Conservation (phyloP, 2,797 vertebrate genomes). For the Sebastolobus altivelis region DNA sequence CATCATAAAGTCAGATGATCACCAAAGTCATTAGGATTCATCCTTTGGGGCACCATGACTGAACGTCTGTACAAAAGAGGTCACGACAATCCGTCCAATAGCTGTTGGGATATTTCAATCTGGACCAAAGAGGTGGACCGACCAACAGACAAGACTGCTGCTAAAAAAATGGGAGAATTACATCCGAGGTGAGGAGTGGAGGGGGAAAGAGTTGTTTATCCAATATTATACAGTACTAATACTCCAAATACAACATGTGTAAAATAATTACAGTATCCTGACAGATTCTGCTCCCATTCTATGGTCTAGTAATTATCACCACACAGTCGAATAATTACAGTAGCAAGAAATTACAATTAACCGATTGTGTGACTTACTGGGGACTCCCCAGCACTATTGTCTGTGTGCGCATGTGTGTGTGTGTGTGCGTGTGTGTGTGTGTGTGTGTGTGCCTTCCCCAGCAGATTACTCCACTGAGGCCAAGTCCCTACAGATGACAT, state of each 20-base stretch:
- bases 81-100: background rate
- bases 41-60: background rate
- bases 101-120: background rate
- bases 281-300: constrained; percentile 75
- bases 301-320: constrained; percentile 84
- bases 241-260: constrained; percentile 55
- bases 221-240: constrained; percentile 33
- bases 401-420: constrained; percentile 16
- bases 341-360: constrained; percentile 85
- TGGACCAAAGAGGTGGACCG: background rate
- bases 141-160: background rate
- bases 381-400: constrained; percentile 53
- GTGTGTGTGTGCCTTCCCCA: constrained; percentile 40
- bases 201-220: constrained; percentile 41
- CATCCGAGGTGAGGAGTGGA: background rate
- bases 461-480: constrained; percentile 74
- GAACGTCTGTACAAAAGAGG: background rate
- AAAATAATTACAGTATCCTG: constrained; percentile 79
- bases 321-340: constrained; percentile 86
- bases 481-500: constrained; percentile 74
- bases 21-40: background rate
- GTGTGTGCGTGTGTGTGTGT: constrained; percentile 28
- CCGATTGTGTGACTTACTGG: constrained; percentile 78
- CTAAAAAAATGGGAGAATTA: background rate
- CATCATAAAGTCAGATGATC: background rate